A percentile compares a stretch with the other conserved stretches of the same genome.
Conservation (phyloP, 2,113 vertebrate species). For the Motacilla alba region DNA sequence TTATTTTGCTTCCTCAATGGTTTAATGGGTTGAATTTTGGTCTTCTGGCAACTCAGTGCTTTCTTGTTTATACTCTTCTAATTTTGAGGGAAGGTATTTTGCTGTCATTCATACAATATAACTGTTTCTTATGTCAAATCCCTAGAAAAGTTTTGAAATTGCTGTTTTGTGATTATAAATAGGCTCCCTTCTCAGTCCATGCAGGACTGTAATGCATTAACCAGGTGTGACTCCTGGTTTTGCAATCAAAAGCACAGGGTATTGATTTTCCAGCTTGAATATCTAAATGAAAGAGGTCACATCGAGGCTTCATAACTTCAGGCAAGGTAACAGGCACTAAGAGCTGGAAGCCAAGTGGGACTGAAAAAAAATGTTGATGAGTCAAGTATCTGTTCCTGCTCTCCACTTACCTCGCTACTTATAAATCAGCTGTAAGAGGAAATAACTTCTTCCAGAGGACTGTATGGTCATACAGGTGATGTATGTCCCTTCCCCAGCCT, state of each 20-base stretch:
- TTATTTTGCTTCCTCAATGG: background rate
- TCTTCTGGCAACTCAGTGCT: background rate
- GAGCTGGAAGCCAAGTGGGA: background rate
- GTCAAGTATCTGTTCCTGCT: background rate
- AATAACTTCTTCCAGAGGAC: background rate
- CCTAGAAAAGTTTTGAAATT: background rate
- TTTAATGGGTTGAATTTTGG: background rate
- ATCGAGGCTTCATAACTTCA: background rate
- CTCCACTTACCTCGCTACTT: background rate
- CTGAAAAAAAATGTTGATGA: background rate
- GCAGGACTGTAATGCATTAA: background rate
- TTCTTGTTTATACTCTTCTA: background rate
- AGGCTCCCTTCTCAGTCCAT: background rate
- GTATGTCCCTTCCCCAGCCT: background rate
- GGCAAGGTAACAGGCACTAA: background rate
- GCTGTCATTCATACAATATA: background rate
- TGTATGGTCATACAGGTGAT: background rate
- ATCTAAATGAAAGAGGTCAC: background rate
- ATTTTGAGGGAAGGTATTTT: background rate
- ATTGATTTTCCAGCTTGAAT: constrained; percentile 11
- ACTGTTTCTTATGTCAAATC: background rate
- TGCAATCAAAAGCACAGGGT: background rate
- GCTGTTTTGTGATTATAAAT: background rate
- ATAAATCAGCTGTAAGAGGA: background rate
- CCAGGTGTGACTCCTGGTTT: background rate